A percentile compares a stretch with the other conserved stretches of the same genome.
Evolutionary conservation across 1,140 invertebrate species (phyloP).

Genomic region (Drosophila pallidifrons): DNA sequence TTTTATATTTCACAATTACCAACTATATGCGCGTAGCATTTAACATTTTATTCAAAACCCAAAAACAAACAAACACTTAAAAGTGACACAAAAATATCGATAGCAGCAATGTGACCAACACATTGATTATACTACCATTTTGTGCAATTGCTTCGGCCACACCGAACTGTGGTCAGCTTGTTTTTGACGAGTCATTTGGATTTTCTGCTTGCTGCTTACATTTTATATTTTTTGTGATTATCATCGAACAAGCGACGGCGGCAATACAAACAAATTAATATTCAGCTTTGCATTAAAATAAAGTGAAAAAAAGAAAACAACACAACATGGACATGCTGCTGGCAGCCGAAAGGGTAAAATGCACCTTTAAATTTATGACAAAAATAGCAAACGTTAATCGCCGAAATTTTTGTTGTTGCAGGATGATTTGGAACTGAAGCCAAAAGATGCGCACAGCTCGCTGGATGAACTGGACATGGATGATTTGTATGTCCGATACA

Average conservation of each 20-base stretch:
- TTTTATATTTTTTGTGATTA: slow-evolving; percentile 15
- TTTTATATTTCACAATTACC: too few relatives aligned
- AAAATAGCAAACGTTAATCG: not conserved
- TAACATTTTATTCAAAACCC: not conserved
- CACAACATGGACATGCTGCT: slow-evolving; percentile 88
- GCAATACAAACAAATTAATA: slow-evolving; percentile 37
- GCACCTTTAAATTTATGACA: not conserved
- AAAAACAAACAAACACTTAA: not conserved
- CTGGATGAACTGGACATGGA: slow-evolving; percentile 93
- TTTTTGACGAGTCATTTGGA: slow-evolving; percentile 77
- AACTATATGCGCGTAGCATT: not conserved
- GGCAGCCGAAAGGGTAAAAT: slow-evolving; percentile 88
- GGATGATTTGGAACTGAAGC: slow-evolving; percentile 88
- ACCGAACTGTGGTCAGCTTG: slow-evolving; percentile 40
- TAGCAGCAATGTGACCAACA: not conserved
- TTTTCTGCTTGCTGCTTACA: slow-evolving; percentile 35
- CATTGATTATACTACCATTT: not conserved
- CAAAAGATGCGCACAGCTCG: slow-evolving; percentile 86
- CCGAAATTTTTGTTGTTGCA: slow-evolving; percentile 52
- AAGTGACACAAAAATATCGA: slow-evolving; percentile 2
- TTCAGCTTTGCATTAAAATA: slow-evolving; percentile 15
- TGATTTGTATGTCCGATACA: slow-evolving; percentile 97
- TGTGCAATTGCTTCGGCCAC: not conserved
- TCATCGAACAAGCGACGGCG: slow-evolving; percentile 16
- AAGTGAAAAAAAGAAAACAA: slow-evolving; percentile 85